Percentiles rank a stretch among this genome's conserved stretches.
phyloP scores from a whole-genome alignment of 1,140 invertebrate species.

The Hydropsyche tenuis region DNA sequence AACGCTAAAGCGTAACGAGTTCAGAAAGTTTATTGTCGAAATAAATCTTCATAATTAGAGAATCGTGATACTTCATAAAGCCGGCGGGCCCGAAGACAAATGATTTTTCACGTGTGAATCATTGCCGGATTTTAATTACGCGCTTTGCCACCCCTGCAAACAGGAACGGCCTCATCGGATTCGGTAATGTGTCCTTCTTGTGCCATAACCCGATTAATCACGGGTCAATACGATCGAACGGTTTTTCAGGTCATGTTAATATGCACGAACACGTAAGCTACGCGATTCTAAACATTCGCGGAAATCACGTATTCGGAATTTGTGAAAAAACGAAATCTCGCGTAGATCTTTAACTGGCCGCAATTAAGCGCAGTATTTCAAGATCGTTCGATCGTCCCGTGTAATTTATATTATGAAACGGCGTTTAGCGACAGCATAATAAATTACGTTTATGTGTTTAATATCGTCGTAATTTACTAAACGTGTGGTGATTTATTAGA shows the following conservation, averaged over 20 bases:
- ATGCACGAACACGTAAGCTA: not conserved
- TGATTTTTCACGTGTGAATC: constrained; percentile 17
- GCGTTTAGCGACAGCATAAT: constrained; percentile 7
- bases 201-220: not conserved
- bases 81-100: constrained; percentile 1
- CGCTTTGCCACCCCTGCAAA: not conserved
- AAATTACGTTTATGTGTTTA: constrained; percentile 19
- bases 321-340: too few relatives aligned
- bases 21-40: constrained; percentile 24
- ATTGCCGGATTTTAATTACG: constrained; percentile 5
- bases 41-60: constrained; percentile 33
- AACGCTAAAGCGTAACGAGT: constrained; percentile 6
- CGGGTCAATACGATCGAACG: not conserved
- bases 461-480: constrained; percentile 22
- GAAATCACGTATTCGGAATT: too few relatives aligned
- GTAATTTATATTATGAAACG: too few relatives aligned
- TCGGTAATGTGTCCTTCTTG: too few relatives aligned
- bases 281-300: not conserved
- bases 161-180: too few relatives aligned
- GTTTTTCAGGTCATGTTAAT: not conserved
- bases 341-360: too few relatives aligned
- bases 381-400: too few relatives aligned
- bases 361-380: too few relatives aligned
- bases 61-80: constrained; percentile 27
- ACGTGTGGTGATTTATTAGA: constrained; percentile 24